phyloP scores from a whole-genome alignment of 2,888 invertebrate genomes.

The Macrosiphum euphorbiae region DNA sequence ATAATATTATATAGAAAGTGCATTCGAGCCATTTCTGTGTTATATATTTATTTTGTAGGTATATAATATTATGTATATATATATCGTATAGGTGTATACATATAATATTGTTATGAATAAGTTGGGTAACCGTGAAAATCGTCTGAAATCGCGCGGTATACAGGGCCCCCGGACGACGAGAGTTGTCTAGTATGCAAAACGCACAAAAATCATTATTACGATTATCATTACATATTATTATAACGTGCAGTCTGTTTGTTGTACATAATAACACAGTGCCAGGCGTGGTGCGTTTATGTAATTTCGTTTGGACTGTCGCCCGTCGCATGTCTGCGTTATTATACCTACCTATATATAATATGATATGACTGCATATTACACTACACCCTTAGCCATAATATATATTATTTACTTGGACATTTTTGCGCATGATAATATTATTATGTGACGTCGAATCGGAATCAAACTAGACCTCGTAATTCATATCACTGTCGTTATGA shows the following conservation, averaged over 20 bases:
- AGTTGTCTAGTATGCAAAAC: not conserved
- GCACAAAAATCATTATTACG: not conserved
- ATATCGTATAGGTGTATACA: no score
- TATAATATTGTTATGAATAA: not conserved
- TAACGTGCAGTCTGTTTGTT: not conserved
- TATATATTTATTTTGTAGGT: not conserved
- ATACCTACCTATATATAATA: not conserved
- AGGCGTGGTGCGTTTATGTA: conserved; percentile 19
- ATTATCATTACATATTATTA: not conserved
- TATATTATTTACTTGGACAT: not conserved
- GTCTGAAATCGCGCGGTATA: conserved; percentile 18
- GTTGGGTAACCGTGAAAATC: conserved; percentile 36
- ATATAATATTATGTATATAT: not conserved
- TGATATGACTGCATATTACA: not conserved
- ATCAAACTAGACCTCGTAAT: not conserved
- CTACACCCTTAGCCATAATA: not conserved
- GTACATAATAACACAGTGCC: not conserved
- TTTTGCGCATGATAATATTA: not conserved
- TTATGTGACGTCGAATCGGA: not conserved
- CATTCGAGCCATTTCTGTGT: not conserved
- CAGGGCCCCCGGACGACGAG: not conserved
- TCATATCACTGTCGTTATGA: not conserved
- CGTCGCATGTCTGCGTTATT: not conserved
- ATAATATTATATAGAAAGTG: conserved; percentile 29
- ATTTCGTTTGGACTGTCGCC: not conserved